phyloP scores from a whole-genome alignment of 2,888 invertebrate genomes.

The Meiosimyza decipiens region DNA sequence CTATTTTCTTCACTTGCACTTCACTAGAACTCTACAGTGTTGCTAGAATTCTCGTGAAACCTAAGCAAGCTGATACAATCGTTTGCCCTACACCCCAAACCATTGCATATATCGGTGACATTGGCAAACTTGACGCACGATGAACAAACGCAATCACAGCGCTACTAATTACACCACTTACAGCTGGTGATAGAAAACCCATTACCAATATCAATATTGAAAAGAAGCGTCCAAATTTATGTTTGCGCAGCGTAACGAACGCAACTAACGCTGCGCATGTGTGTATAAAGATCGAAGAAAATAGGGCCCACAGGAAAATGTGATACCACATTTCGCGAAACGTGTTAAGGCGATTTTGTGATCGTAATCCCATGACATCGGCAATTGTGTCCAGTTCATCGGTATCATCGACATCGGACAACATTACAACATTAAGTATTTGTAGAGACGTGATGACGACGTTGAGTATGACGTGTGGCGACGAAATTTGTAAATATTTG shows the following conservation, averaged over 20 bases:
- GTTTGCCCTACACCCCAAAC: constrained; percentile 97
- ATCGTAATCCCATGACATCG: constrained; percentile 76
- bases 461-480: constrained; percentile 22
- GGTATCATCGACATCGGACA: constrained; percentile 59
- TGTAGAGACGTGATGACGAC: constrained; percentile 34
- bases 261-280: constrained; percentile 90
- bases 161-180: constrained; percentile 89
- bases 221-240: constrained; percentile 94
- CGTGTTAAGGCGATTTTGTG: constrained; percentile 75
- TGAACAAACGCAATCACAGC: constrained; percentile 95
- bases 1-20: neutral
- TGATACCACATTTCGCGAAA: constrained; percentile 97
- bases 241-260: constrained; percentile 90
- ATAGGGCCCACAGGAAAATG: constrained; percentile 94
- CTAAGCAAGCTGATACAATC: constrained; percentile 86
- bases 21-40: constrained; percentile 78
- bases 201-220: constrained; percentile 87
- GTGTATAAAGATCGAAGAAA: constrained; percentile 93
- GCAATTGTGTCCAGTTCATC: constrained; percentile 76
- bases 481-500: neutral
- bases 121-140: constrained; percentile 86
- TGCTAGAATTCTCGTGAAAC: constrained; percentile 92
- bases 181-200: constrained; percentile 89
- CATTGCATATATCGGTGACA: constrained; percentile 92
- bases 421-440: constrained; percentile 54